Evolutionary conservation across 2,113 vertebrate genomes (phyloP).

Genomic region (Pterocles orientalis): DNA sequence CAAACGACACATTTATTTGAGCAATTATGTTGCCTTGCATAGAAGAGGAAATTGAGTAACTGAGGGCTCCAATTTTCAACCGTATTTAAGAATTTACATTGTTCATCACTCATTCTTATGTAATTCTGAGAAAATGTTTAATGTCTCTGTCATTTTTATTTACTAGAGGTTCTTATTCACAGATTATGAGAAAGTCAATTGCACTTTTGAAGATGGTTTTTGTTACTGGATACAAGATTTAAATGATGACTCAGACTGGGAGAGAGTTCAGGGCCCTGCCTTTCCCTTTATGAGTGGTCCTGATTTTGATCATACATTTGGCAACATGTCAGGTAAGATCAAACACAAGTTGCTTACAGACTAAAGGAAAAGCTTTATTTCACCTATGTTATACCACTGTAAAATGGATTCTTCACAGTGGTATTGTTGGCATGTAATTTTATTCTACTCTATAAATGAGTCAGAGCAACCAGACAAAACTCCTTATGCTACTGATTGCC

Average conservation of each 20-base stretch:
- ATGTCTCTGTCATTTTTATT: background rate
- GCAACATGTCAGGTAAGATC: slow-evolving; percentile 83
- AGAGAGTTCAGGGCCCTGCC: slow-evolving; percentile 67
- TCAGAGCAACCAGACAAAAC: background rate
- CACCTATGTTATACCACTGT: background rate
- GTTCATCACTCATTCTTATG: fast-evolving
- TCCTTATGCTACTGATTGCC: background rate
- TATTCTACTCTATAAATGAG: background rate
- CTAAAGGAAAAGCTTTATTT: background rate
- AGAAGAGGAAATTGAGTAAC: background rate
- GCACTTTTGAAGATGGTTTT: slow-evolving; percentile 86
- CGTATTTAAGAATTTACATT: background rate
- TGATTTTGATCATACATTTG: slow-evolving; percentile 86
- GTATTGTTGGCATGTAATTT: background rate
- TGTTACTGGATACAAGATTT: slow-evolving; percentile 88
- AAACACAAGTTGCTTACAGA: background rate
- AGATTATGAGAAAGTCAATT: slow-evolving; percentile 87
- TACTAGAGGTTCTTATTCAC: slow-evolving; percentile 13
- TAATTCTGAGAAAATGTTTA: background rate
- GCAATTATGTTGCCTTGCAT: background rate
- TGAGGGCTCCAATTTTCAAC: background rate
- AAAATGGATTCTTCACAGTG: background rate
- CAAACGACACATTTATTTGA: background rate
- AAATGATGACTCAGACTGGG: slow-evolving; percentile 81
- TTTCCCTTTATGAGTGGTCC: slow-evolving; percentile 81